Base-by-base conservation (phyloP, 1,140 invertebrate genomes). In the Dendrolimus kikuchii region DNA sequence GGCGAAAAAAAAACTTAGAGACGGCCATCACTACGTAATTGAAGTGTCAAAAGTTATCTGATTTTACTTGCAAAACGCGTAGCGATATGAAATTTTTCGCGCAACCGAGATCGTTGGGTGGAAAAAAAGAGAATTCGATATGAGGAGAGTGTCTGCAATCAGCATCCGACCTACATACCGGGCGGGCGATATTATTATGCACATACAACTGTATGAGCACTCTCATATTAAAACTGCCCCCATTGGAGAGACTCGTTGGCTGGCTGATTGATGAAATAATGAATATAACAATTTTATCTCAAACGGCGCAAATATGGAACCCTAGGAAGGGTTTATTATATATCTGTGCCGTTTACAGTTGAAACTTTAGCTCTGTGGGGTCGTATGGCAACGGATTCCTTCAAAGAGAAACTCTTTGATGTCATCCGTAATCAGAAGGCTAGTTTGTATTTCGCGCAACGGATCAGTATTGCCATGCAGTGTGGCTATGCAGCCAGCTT, bases 1-100 rank as follows among this genome's bases (percentile, higher is more conserved):
- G 64, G 53, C 55, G 46, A 63, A 72, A 77, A 77, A 83, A 81
- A 83, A 82, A n/a, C n/a, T 80, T 83, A 82, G 71, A 81, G 64
- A 51, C 70, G 61, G 68, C 79, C 74, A 83, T 82, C 77, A 77
- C 71, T 71, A 62, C 70, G 82, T 84, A 86, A 86, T 86, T 86
- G 82, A 82, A 80, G 78, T 86, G 82, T 86, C 82, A 86, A 86
- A 86, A 86, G 78, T 86, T 86, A 74, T 77, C 80, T 82, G 80
- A 86, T 83, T 86, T 86, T 83, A 86, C 82, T 86, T 86, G 82
- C 82, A 86, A 83, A 86, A 74, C 71, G 72, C 73, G 74, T 71
- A 62, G 72, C 74, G 73, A 78, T 81, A 82, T 83, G 79, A 83
- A 85, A 82, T 86, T 83, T 81, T 82, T 79, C 74, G 75, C 76